phyloP scores from a whole-genome alignment of 2,113 vertebrate species.

The Paradisaea rubra region DNA sequence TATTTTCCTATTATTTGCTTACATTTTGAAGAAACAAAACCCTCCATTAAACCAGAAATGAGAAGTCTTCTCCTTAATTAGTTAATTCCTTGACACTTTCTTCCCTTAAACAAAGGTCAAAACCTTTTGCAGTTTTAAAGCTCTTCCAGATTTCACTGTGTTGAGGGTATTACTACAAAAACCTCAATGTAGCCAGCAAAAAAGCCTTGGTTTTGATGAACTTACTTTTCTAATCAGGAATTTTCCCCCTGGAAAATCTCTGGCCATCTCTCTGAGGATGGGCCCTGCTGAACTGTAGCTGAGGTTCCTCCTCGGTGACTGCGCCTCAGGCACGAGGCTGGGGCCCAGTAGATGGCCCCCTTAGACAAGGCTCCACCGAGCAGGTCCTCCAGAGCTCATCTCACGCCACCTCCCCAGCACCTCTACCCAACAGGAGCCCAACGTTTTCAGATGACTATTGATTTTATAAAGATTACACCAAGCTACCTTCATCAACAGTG shows the following conservation, averaged over 20 bases:
- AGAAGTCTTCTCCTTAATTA: background rate
- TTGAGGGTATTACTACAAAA: background rate
- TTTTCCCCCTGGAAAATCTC: background rate
- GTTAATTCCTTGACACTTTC: background rate
- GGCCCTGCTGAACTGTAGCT: background rate
- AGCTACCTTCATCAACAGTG: background rate
- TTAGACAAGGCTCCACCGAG: background rate
- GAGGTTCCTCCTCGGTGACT: background rate
- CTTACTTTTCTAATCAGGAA: background rate
- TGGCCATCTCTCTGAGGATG: background rate
- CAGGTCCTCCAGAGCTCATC: background rate
- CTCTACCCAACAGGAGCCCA: background rate
- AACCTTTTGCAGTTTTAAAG: background rate
- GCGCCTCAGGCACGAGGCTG: background rate
- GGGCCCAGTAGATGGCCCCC: constrained; percentile 55
- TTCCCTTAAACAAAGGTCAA: background rate
- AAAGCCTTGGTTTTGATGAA: background rate
- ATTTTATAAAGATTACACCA: constrained; percentile 4
- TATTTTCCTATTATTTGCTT: background rate
- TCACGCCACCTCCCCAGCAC: background rate
- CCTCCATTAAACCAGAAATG: background rate
- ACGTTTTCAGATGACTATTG: background rate
- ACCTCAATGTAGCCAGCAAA: background rate
- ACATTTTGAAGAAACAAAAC: background rate
- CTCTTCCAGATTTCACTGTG: background rate